Percentiles rank a stretch among this genome's conserved stretches.
These are phyloP conservation scores for Isichthys henryi DNA, from an alignment of 2,113 vertebrate species.

Conservation along the genomic window DNA sequence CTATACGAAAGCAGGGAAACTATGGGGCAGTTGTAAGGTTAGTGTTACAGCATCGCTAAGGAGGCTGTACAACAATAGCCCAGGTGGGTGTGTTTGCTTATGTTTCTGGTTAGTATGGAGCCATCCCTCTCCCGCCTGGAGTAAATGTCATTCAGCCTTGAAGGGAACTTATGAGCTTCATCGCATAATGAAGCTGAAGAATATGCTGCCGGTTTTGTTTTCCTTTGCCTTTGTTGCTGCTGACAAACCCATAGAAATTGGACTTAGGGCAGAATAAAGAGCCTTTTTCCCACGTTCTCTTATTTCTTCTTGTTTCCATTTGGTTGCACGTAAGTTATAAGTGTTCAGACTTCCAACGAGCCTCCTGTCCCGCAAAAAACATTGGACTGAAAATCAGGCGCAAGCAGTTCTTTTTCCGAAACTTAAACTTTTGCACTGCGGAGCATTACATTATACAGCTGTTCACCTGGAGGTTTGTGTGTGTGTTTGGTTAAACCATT, in stretches of 20 bases:
- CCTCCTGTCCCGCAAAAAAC: background rate
- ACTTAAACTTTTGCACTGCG: background rate
- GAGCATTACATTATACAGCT: background rate
- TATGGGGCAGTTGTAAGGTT: background rate
- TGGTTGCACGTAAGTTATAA: background rate
- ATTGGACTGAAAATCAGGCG: background rate
- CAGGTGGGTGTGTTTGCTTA: background rate
- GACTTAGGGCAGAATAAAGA: conserved; percentile 37
- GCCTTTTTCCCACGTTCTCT: conserved; percentile 43
- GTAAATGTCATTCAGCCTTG: conserved; percentile 10
- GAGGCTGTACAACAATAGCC: background rate
- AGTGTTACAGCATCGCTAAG: background rate
- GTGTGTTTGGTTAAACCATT: background rate
- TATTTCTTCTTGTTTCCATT: conserved; percentile 22
- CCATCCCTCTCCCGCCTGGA: background rate
- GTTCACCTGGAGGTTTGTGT: background rate
- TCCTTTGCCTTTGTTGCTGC: conserved; percentile 30
- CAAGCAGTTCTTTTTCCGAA: background rate
- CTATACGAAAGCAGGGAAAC: background rate
- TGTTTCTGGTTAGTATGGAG: background rate
- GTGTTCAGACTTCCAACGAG: background rate
- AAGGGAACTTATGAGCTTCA: conserved; percentile 5
- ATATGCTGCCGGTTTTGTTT: conserved; percentile 33
- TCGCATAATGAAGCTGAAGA: conserved; percentile 23
- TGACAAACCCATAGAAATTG: conserved; percentile 23